These are phyloP conservation scores for Halyomorpha halys DNA, from an alignment of 1,140 invertebrate genomes.

Conservation along the genomic window DNA sequence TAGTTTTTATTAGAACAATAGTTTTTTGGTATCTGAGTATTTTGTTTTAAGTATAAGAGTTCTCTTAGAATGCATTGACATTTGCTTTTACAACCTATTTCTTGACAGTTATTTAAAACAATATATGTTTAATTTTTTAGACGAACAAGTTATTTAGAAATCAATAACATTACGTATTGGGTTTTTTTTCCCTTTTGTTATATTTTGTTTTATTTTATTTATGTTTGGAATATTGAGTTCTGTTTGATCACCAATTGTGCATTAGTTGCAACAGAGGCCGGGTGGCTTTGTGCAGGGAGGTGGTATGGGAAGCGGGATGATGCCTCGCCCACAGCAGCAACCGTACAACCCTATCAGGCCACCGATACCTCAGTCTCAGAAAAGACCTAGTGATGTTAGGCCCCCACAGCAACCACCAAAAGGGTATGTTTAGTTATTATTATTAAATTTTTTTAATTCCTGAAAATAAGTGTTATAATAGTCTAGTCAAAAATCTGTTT, in stretches of 20 bases:
- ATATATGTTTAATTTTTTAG: too few species aligned
- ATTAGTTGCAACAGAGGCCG: slow-evolving; percentile 41
- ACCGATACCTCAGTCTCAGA: slow-evolving; percentile 44
- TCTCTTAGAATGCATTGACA: too few species aligned
- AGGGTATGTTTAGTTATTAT: slow-evolving; percentile 20
- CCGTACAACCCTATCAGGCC: slow-evolving; percentile 47
- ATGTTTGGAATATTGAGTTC: slow-evolving; percentile 20
- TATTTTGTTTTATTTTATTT: slow-evolving; percentile 33
- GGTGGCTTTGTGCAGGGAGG: slow-evolving; percentile 25
- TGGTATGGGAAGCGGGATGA: slow-evolving; percentile 42
- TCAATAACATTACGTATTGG: too few species aligned
- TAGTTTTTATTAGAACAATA: too few species aligned
- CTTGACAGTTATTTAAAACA: too few species aligned
- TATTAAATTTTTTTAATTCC: too few species aligned
- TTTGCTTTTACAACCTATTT: too few species aligned
- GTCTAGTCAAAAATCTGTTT: too few species aligned
- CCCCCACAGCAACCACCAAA: slow-evolving; percentile 43
- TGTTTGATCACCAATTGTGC: slow-evolving; percentile 13
- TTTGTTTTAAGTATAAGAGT: too few species aligned
- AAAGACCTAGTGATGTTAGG: slow-evolving; percentile 49
- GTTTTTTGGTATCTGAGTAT: too few species aligned
- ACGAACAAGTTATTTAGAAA: too few species aligned
- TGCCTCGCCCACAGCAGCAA: slow-evolving; percentile 43
- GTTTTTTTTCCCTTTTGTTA: slow-evolving; percentile 29
- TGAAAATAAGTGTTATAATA: too few species aligned